Evolutionary conservation across 2,888 invertebrate species (phyloP), one percentile per base, ranked within the genome.

Genomic region (Caenorhabditis afra): DNA sequence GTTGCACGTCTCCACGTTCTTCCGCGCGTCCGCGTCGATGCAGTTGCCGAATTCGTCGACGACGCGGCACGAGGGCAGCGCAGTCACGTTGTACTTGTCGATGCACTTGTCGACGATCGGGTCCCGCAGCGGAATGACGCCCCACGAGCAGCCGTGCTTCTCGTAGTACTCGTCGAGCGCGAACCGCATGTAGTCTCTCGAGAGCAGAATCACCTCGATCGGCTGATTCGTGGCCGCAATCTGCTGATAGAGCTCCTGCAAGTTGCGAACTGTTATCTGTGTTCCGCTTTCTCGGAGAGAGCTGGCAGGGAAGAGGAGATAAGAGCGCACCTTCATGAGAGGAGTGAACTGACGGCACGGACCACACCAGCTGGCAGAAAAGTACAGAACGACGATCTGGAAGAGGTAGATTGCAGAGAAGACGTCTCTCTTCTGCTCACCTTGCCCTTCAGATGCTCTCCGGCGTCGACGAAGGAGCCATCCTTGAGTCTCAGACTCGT

Each of bases 321-420:
- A 18, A 23, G 37, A n/a, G n/a, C n/a, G 66, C 14, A 71, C 78
- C 70, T 79, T 79, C 79, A 79, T 71, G 8, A 75, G 65, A 11
- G 79, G 75, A 50, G 75, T 75, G 55, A 75, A 74, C 14, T 61
- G 52, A 41, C 70, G 68, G 37, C 79, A 79, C 23, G 74, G 75
- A 35, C 61, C 64, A 29, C 79, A 79, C 79, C 79, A 79, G 29
- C 75, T 79, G 22, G 79, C 79, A 8, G 79, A 75, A 65, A 79
- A 79, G 37, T 79, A 79, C 3, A 79, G 61, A 4, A 79, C 70
- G 3, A 79, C 70, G 29, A 75, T 68, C 78, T 79, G 62, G 35
- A 79, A 62, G 29, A 44, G 29, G 10, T 37, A 11, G 37, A 37
- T 37, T 37, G 37, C 14, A 7, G 7, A 29, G 29, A 29, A 29